Evolutionary conservation across 1,140 invertebrate species (phyloP), one percentile per base, ranked within the genome.

Genomic region (Zaprionus camerounensis): DNA sequence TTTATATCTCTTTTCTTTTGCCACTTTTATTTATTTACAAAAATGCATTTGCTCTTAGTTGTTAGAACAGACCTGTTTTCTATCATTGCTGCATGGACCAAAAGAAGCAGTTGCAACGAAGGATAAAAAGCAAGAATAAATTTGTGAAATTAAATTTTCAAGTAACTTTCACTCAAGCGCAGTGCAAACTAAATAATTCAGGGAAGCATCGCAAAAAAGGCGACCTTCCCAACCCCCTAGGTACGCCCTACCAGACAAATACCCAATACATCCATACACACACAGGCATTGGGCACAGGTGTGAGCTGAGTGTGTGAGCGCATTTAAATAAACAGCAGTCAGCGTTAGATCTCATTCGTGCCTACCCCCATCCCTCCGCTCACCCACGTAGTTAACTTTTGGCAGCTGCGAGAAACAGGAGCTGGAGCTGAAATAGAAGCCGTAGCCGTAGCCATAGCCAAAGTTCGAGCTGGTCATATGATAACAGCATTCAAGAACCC

Each of bases 181-280:
- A 81, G 74, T 81, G 84, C 78, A 88, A 88, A 90, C 84, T 88
- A 84, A 88, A 88, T 88, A 88, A 88, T 88, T 87, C 84, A 84
- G 81, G 73, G 62, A 51, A 88, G 71, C 76, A 72, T 44, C 44
- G 65, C 17, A 59, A 46, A 24, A 65, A 31, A 46, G 56, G 34
- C 59, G 61, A 53, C 24, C 78, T 71, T 58, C 71, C 58, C 12
- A 46, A 62, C 11, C 9, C 31, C 9, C 31, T 11, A 34, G 31
- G 31, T 34, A 53, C 38, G 34, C 64, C 46, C 46, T 53, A 36
- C 46, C 56, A 75, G 66, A 65, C 55, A 73, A 67, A 72, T 63
- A 63, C 58, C 34, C 63, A 76, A 76, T 66, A 72, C 22, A 36
- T 22, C 36, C 64, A 46, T 26, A 73, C 31, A 71, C 12, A 75